These are phyloP conservation scores for Hexactinellida sp. DNA, from an alignment of 37 sponge, comb jelly and placozoan genomes.

Conservation along the genomic window DNA sequence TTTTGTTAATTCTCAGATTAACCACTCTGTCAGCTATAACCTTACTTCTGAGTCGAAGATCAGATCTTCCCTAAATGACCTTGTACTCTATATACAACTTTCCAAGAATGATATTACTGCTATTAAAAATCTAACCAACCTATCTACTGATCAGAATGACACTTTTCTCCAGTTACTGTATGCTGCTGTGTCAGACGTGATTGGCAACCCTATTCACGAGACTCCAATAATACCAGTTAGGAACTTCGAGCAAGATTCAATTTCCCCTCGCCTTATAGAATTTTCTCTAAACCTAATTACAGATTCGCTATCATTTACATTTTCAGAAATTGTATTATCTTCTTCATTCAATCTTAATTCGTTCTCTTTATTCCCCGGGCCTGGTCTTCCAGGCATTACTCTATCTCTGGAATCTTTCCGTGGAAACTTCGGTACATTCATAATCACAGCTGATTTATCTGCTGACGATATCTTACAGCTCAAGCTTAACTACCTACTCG, in stretches of 20 bases:
- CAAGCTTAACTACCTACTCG: not conserved
- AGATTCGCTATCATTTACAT: conserved; percentile 35
- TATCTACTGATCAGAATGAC: conserved; percentile 32
- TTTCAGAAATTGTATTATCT: conserved; percentile 45
- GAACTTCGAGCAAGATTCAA: conserved; percentile 28
- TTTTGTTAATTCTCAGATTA: not conserved
- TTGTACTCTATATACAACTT: conserved; percentile 28
- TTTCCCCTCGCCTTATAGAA: conserved; percentile 35
- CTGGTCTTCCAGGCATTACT: not conserved
- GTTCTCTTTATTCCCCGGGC: not conserved
- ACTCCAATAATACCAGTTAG: conserved; percentile 21
- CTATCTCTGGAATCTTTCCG: not conserved
- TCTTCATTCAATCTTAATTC: conserved; percentile 22
- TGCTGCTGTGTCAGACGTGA: conserved; percentile 54
- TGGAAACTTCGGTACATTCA: not conserved
- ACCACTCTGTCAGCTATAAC: not conserved
- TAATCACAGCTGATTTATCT: not conserved
- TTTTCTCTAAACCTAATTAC: conserved; percentile 47
- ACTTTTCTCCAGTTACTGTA: conserved; percentile 49
- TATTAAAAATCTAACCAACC: conserved; percentile 28
- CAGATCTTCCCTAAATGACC: conserved; percentile 31
- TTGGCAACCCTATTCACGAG: conserved; percentile 43
- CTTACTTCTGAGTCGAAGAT: not conserved
- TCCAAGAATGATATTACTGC: conserved; percentile 43
- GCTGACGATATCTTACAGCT: not conserved